These are phyloP conservation scores for Teleogryllus occipitalis DNA, from an alignment of 1,140 invertebrate species.

Conservation along the genomic window DNA sequence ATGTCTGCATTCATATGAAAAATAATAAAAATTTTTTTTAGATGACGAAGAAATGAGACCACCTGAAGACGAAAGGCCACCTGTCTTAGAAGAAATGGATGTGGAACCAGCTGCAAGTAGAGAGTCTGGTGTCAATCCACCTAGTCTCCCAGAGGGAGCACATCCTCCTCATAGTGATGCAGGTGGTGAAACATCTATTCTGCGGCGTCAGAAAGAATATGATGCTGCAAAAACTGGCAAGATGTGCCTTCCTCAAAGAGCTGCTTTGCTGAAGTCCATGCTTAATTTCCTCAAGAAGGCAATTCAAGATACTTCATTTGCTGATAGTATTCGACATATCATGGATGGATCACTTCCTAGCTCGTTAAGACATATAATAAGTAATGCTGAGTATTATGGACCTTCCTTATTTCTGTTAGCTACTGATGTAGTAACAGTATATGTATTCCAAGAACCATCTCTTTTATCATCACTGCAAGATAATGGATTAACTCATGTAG, in stretches of 20 bases:
- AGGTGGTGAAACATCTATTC: neutral
- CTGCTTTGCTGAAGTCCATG: slow-evolving; percentile 81
- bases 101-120: neutral
- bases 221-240: slow-evolving; percentile 36
- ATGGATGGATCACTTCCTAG: slow-evolving; percentile 83
- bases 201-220: slow-evolving; percentile 29
- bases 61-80: neutral
- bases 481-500: slow-evolving; percentile 82
- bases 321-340: slow-evolving; percentile 77
- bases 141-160: too few relatives aligned
- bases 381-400: slow-evolving; percentile 88
- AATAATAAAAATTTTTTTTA: too few relatives aligned
- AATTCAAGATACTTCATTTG: slow-evolving; percentile 67
- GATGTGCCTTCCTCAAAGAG: slow-evolving; percentile 73
- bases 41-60: neutral
- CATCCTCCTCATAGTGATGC: neutral
- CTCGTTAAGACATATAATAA: slow-evolving; percentile 82
- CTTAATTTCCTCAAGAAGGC: slow-evolving; percentile 86
- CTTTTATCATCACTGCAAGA: slow-evolving; percentile 77
- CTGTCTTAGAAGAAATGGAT: neutral
- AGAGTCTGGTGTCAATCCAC: neutral
- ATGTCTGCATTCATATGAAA: too few relatives aligned
- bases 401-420: slow-evolving; percentile 82
- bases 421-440: slow-evolving; percentile 84
- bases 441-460: slow-evolving; percentile 89